Percentiles rank a stretch among this genome's conserved stretches.
phyloP scores from a whole-genome alignment of 30 jellyfish, hydroid and myxozoan species.

The Aurelia aurita complex sp. Pacific region DNA sequence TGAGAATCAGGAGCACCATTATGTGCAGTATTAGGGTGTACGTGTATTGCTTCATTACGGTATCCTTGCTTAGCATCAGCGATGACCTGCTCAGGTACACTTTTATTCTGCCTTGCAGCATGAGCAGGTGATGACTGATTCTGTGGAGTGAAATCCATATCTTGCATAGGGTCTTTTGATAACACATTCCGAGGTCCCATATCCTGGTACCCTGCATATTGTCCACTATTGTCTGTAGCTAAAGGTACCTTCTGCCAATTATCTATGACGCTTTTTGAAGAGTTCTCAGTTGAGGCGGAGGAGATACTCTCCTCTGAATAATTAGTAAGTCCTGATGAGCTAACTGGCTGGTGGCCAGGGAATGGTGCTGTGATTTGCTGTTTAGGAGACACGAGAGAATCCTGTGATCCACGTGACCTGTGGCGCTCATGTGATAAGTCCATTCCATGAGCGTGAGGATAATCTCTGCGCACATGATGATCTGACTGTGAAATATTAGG shows the following conservation, averaged over 20 bases:
- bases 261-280: conserved; percentile 6
- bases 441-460: conserved; percentile 20
- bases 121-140: conserved; percentile 39
- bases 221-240: no score
- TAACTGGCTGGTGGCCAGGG: not conserved
- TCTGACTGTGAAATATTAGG: conserved; percentile 7
- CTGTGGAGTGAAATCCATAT: conserved; percentile 12
- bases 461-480: conserved; percentile 52
- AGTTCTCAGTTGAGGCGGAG: not conserved
- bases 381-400: not conserved
- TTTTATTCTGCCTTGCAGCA: not conserved
- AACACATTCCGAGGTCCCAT: no score
- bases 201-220: not conserved
- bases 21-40: not conserved
- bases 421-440: conserved; percentile 14
- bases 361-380: not conserved
- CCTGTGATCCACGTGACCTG: conserved; percentile 6
- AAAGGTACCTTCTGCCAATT: not conserved
- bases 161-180: conserved; percentile 3
- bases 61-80: not conserved
- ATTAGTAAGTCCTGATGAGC: not conserved
- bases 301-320: no score
- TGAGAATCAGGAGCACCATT: not conserved
- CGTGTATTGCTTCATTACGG: not conserved
- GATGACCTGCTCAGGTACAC: not conserved